phyloP scores from a whole-genome alignment of 1,140 invertebrate genomes.

The Ips typographus region DNA sequence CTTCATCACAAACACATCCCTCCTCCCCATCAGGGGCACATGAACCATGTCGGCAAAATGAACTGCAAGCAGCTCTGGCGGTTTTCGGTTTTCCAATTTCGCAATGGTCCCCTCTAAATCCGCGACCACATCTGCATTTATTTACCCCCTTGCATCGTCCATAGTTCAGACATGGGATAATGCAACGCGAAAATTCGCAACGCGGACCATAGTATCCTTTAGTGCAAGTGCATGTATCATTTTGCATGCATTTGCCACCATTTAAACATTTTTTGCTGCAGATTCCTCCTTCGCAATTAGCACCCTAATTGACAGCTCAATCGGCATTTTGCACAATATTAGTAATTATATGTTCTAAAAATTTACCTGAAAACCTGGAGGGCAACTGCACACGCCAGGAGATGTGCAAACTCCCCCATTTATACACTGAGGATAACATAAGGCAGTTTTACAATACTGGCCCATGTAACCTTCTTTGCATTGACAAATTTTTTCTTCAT shows the following conservation, averaged over 20 bases:
- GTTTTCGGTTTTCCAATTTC: conserved; percentile 72
- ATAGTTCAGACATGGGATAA: conserved; percentile 84
- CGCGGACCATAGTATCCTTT: conserved; percentile 85
- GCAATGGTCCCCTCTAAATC: conserved; percentile 81
- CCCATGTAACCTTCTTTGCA: conserved; percentile 89
- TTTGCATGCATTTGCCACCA: conserved; percentile 92
- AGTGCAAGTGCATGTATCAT: conserved; percentile 86
- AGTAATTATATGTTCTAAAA: neutral
- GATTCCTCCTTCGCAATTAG: conserved; percentile 66
- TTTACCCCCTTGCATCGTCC: conserved; percentile 84
- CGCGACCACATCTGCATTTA: conserved; percentile 77
- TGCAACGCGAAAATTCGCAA: conserved; percentile 90
- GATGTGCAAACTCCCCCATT: conserved; percentile 89
- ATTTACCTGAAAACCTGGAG: conserved; percentile 76
- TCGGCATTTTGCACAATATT: neutral
- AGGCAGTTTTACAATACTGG: conserved; percentile 80
- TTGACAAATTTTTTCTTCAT: conserved; percentile 77
- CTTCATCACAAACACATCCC: conserved; percentile 69
- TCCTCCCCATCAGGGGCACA: conserved; percentile 62
- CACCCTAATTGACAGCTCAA: conserved; percentile 36
- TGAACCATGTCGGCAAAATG: conserved; percentile 70
- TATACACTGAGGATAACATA: conserved; percentile 91
- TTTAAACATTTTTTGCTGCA: conserved; percentile 88
- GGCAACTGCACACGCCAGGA: conserved; percentile 84
- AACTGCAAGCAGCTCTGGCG: conserved; percentile 67